Evolutionary conservation across 2,113 vertebrate species (phyloP).

Genomic region (Bungarus multicinctus): DNA sequence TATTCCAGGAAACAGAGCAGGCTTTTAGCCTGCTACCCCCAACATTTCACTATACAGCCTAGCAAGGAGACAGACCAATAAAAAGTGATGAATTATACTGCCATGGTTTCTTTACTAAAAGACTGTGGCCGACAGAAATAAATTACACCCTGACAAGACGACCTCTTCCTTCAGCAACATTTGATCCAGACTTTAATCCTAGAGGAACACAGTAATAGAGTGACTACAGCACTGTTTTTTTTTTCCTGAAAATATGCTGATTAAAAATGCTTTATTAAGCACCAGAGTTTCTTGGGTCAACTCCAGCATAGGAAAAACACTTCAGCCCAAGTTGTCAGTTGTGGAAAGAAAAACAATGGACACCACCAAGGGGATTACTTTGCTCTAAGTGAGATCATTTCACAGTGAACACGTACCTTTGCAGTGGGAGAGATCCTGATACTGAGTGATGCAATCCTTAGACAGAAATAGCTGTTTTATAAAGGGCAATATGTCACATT

Average conservation of each 20-base stretch:
- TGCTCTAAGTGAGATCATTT: background rate
- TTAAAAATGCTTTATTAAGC: background rate
- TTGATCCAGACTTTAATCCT: slow-evolving; percentile 1
- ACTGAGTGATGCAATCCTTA: background rate
- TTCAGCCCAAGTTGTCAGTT: background rate
- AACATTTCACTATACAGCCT: background rate
- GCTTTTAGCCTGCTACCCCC: background rate
- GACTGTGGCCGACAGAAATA: background rate
- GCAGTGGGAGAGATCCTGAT: background rate
- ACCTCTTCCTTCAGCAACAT: background rate
- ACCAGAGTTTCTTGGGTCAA: background rate
- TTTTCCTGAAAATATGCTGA: background rate
- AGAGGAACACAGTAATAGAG: background rate
- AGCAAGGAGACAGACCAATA: background rate
- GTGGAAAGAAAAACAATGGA: background rate
- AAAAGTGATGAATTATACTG: background rate
- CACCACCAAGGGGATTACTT: background rate
- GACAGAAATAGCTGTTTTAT: background rate
- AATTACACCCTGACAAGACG: background rate
- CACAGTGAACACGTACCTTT: background rate
- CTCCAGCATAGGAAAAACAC: background rate
- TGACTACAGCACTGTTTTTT: background rate
- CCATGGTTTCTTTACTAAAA: background rate
- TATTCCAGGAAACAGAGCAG: background rate
- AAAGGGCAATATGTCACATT: background rate